Evolutionary conservation across 2,888 invertebrate species (phyloP).

Genomic region (Rotaria magnacalcarata): DNA sequence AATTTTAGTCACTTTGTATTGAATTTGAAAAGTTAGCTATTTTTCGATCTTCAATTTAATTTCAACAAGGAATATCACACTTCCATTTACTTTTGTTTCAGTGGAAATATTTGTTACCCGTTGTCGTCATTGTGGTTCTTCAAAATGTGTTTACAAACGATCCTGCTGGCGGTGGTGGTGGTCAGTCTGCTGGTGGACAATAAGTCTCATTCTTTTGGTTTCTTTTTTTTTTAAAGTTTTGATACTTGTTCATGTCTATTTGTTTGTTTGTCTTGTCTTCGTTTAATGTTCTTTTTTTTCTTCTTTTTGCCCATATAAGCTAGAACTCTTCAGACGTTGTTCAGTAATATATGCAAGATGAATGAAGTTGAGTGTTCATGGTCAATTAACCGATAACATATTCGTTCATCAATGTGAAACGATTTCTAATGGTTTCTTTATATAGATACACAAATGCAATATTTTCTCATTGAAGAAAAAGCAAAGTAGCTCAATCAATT

Average conservation of each 20-base stretch:
- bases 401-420: not conserved
- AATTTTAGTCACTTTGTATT: too few relatives aligned
- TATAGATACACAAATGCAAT: not conserved
- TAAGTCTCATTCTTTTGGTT: not conserved
- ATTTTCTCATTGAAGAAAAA: not conserved
- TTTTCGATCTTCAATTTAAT: too few relatives aligned
- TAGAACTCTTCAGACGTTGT: conserved; percentile 1
- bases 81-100: not conserved
- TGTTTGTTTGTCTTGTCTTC: conserved; percentile 4
- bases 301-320: not conserved
- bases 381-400: not conserved
- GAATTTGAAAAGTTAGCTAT: too few relatives aligned
- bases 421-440: conserved; percentile 5
- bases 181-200: not conserved
- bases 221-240: not conserved
- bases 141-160: not conserved
- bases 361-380: not conserved
- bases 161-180: not conserved
- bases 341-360: not conserved
- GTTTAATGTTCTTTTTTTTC: not conserved
- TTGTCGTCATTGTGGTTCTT: not conserved
- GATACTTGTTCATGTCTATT: not conserved
- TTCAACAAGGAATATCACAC: too few relatives aligned
- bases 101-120: not conserved
- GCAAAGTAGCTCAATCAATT: not conserved